Percentiles rank a stretch among this genome's conserved stretches.
phyloP scores from a whole-genome alignment of 2,888 invertebrate genomes.

The Adelphocoris suturalis region DNA sequence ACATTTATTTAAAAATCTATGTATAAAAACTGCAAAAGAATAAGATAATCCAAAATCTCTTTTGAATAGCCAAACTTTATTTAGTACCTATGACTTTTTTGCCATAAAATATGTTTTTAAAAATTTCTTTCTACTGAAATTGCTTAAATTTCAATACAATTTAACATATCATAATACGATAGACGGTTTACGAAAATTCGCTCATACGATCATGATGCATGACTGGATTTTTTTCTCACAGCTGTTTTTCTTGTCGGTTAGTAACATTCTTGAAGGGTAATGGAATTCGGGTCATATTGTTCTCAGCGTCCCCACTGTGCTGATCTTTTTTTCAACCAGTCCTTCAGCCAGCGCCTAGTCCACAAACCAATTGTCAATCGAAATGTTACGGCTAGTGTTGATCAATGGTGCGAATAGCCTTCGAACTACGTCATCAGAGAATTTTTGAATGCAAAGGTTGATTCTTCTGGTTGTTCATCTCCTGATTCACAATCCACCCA shows the following conservation, averaged over 20 bases:
- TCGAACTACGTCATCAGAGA: slow-evolving; percentile 76
- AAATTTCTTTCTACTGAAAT: too few relatives aligned
- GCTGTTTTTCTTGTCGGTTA: background rate
- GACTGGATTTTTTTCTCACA: too few relatives aligned
- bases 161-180: too few relatives aligned
- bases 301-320: slow-evolving; percentile 54
- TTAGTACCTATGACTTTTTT: too few relatives aligned
- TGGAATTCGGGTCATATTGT: slow-evolving; percentile 70
- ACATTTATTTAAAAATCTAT: too few relatives aligned
- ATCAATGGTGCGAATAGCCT: slow-evolving; percentile 75
- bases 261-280: slow-evolving; percentile 34
- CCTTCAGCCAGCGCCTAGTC: slow-evolving; percentile 76
- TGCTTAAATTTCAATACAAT: too few relatives aligned
- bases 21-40: too few relatives aligned
- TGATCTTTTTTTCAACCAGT: slow-evolving; percentile 37
- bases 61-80: too few relatives aligned
- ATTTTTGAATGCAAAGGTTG: slow-evolving; percentile 7
- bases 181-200: too few relatives aligned
- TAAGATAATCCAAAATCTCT: too few relatives aligned
- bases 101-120: too few relatives aligned
- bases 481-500: background rate
- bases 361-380: slow-evolving; percentile 77
- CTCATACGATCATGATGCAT: too few relatives aligned
- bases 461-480: slow-evolving; percentile 58
- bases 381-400: slow-evolving; percentile 76